Evolutionary conservation across 2,797 vertebrate genomes (phyloP).

Genomic region (Tenualosa ilisha): DNA sequence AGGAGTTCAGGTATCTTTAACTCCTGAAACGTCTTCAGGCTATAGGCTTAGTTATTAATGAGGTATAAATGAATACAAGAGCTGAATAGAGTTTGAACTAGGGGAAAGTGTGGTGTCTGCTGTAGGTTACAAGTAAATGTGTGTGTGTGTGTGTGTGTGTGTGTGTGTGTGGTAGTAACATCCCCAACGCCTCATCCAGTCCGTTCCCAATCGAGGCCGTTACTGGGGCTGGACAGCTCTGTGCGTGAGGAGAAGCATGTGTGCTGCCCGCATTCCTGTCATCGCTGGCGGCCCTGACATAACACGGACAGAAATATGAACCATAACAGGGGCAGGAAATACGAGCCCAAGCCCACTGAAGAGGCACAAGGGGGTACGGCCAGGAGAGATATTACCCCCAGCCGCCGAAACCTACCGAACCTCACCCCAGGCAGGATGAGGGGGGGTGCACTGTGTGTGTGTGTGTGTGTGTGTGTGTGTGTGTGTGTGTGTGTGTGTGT

Average conservation of each 20-base stretch:
- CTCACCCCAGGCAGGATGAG: neutral
- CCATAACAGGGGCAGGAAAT: constrained; percentile 39
- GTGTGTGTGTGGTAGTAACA: neutral
- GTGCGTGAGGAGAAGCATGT: constrained; percentile 30
- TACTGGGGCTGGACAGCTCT: constrained; percentile 29
- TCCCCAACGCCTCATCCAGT: neutral
- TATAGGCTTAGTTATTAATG: neutral
- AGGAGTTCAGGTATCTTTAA: neutral
- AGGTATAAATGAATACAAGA: neutral
- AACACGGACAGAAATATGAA: constrained; percentile 44
- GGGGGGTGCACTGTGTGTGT: neutral
- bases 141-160: neutral
- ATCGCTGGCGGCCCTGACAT: constrained; percentile 46
- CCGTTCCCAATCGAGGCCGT: neutral
- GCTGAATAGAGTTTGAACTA: neutral
- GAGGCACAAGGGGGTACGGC: constrained; percentile 28
- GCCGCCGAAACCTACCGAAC: neutral
- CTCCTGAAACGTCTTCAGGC: neutral
- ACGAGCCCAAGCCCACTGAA: constrained; percentile 26
- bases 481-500: too few relatives aligned
- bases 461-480: too few relatives aligned
- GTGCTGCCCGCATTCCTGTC: constrained; percentile 46
- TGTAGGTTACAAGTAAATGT: neutral
- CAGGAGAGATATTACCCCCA: constrained; percentile 22
- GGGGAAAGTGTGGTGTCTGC: neutral